Evolutionary conservation across 2,888 invertebrate species (phyloP).

Genomic region (Synergus laeviventris): DNA sequence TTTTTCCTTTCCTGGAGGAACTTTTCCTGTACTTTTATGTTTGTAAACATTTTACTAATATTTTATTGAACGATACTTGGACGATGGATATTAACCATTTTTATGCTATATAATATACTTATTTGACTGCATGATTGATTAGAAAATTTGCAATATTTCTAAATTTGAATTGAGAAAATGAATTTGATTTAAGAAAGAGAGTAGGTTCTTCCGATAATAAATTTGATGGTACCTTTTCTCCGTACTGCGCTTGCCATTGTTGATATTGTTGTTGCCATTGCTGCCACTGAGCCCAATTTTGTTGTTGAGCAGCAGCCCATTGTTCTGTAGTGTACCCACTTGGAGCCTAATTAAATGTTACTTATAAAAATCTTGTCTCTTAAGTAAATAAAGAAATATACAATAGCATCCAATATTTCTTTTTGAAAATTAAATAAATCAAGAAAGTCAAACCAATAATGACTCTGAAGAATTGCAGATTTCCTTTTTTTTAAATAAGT

Average conservation of each 20-base stretch:
- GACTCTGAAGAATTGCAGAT: too few species aligned
- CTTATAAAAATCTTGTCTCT: background rate
- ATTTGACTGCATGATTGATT: background rate
- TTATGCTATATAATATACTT: background rate
- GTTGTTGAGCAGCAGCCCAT: slow-evolving; percentile 84
- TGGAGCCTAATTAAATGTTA: slow-evolving; percentile 66
- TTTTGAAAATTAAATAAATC: slow-evolving; percentile 8
- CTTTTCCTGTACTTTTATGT: background rate
- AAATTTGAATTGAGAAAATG: background rate
- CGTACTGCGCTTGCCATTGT: slow-evolving; percentile 87
- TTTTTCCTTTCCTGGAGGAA: background rate
- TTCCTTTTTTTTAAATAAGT: too few species aligned
- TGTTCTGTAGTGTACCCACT: slow-evolving; percentile 81
- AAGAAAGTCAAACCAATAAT: too few species aligned
- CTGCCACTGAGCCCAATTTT: slow-evolving; percentile 86
- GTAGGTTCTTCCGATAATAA: background rate
- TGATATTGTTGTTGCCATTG: slow-evolving; percentile 88
- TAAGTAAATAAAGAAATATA: too few species aligned
- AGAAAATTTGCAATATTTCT: background rate
- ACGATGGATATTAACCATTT: background rate
- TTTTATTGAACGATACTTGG: background rate
- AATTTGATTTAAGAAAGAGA: background rate
- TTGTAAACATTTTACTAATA: background rate
- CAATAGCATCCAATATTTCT: slow-evolving; percentile 6
- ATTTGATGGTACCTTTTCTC: slow-evolving; percentile 80